A percentile compares a stretch with the other conserved stretches of the same genome.
Evolutionary conservation across 2,113 vertebrate species (phyloP).

Genomic region (Salvelinus sp.): DNA sequence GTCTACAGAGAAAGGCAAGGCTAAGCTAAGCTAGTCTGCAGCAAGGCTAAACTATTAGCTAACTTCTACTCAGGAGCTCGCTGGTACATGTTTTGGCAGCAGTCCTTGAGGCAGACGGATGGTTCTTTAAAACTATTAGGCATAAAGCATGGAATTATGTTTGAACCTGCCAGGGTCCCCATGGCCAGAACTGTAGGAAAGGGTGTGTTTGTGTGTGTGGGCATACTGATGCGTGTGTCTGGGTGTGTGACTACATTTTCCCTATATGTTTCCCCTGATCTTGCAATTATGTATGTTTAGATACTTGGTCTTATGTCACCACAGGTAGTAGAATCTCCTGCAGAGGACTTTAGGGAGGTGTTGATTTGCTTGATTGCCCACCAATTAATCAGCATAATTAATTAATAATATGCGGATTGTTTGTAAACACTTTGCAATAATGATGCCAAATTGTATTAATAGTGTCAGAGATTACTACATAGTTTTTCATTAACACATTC

Average conservation of each 20-base stretch:
- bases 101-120: slow-evolving; percentile 26
- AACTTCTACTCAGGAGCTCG: neutral
- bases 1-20: neutral
- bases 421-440: slow-evolving; percentile 44
- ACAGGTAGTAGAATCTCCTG: neutral
- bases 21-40: neutral
- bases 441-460: neutral
- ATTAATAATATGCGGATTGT: neutral
- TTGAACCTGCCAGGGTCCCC: neutral
- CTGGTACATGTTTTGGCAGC: slow-evolving; percentile 13
- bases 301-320: no score
- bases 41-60: neutral
- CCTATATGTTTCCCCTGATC: neutral
- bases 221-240: neutral
- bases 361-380: neutral
- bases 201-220: neutral
- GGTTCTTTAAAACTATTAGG: slow-evolving; percentile 42
- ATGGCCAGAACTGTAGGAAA: neutral
- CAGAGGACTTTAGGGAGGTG: neutral
- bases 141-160: slow-evolving; percentile 41
- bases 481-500: no score
- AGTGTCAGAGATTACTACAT: no score
- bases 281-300: no score
- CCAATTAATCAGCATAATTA: neutral
- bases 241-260: neutral